A percentile compares a stretch with the other conserved stretches of the same genome.
Conservation (phyloP, 2,888 invertebrate species). For the Hyalella azteca region DNA sequence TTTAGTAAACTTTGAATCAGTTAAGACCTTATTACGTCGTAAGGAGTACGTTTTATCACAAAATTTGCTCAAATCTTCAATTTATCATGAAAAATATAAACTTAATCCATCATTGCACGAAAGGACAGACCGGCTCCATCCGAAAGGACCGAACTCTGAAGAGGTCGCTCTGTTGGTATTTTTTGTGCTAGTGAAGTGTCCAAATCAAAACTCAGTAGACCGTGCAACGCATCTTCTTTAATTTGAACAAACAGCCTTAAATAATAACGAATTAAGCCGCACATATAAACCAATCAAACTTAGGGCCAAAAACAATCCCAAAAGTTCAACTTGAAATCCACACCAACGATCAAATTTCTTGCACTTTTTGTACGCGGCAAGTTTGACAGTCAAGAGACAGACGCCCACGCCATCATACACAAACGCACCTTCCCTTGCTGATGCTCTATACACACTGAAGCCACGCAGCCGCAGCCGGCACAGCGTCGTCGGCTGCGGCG, state of each 20-base stretch:
- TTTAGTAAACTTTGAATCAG: too few species aligned
- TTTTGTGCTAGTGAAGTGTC: neutral
- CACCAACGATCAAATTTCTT: neutral
- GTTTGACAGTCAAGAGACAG: neutral
- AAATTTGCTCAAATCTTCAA: too few species aligned
- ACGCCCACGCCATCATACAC: neutral
- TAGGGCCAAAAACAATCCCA: too few species aligned
- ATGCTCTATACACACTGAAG: neutral
- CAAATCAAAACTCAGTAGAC: neutral
- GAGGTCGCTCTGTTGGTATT: too few species aligned
- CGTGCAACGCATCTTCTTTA: slow-evolving; percentile 19
- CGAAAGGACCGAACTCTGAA: too few species aligned
- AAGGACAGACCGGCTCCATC: too few species aligned
- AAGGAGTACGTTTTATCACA: too few species aligned
- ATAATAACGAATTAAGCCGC: neutral
- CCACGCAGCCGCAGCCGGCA: neutral
- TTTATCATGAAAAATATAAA: too few species aligned
- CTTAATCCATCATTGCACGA: too few species aligned
- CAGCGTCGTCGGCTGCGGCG: neutral
- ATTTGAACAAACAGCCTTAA: neutral
- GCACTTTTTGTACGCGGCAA: neutral
- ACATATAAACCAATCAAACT: too few species aligned
- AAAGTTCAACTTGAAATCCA: too few species aligned
- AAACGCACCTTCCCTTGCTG: neutral
- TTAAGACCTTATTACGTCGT: too few species aligned